Evolutionary conservation across 2,797 vertebrate genomes (phyloP).

Genomic region (Limnodromus scolopaceus): DNA sequence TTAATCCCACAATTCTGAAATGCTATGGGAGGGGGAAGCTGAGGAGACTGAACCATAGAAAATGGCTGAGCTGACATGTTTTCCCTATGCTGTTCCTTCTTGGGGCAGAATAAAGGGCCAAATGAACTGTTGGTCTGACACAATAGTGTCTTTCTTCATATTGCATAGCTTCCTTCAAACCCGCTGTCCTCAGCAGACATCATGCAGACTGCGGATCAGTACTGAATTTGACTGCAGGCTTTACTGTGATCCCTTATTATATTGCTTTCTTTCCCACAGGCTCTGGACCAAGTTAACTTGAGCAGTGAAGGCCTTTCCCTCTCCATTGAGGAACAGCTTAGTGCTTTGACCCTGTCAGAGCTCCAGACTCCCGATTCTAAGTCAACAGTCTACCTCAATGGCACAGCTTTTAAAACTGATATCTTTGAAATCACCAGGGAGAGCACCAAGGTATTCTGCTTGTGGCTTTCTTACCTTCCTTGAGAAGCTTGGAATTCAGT

Average conservation of each 20-base stretch:
- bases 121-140: neutral
- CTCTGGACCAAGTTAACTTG: slow-evolving; percentile 86
- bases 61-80: neutral
- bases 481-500: neutral
- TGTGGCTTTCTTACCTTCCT: neutral
- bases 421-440: slow-evolving; percentile 84
- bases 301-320: slow-evolving; percentile 87
- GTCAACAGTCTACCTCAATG: slow-evolving; percentile 86
- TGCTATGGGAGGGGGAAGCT: neutral
- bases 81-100: neutral
- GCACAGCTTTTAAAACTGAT: slow-evolving; percentile 81
- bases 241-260: neutral
- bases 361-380: slow-evolving; percentile 73
- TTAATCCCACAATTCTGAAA: neutral
- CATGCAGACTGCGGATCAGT: neutral
- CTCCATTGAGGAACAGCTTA: slow-evolving; percentile 93
- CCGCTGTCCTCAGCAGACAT: neutral
- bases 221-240: neutral
- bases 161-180: neutral
- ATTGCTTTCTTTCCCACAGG: slow-evolving; percentile 73
- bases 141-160: neutral
- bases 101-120: neutral
- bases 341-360: slow-evolving; percentile 86
- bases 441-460: slow-evolving; percentile 89
- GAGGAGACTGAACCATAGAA: neutral